phyloP scores from a whole-genome alignment of 2,888 invertebrate genomes.

The Acrobeloides nanus region DNA sequence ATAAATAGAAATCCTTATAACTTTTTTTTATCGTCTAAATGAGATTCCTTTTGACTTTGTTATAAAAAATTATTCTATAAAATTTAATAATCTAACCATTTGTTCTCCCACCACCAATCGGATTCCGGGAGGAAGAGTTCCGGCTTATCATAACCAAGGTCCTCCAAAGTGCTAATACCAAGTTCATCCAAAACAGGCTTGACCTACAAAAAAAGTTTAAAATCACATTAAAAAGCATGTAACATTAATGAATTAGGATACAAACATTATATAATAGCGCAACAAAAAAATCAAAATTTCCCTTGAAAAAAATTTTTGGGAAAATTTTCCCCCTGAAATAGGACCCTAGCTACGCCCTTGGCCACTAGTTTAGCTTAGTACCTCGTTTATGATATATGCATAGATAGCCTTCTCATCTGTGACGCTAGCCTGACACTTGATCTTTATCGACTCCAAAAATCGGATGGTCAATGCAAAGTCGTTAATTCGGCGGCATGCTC shows the following conservation, averaged over 20 bases:
- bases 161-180: constrained; percentile 85
- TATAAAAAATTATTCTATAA: no score
- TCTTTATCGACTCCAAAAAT: constrained; percentile 80
- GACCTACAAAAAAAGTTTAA: constrained; percentile 68
- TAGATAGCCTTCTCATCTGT: constrained; percentile 59
- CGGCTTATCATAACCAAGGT: constrained; percentile 91
- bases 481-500: constrained; percentile 82
- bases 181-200: constrained; percentile 83
- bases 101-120: constrained; percentile 57
- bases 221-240: no score
- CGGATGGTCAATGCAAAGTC: constrained; percentile 86
- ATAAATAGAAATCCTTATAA: no score
- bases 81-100: no score
- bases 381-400: constrained; percentile 55
- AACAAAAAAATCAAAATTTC: neutral
- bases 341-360: no score
- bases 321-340: neutral
- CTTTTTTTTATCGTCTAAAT: no score
- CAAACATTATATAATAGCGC: no score
- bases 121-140: constrained; percentile 76
- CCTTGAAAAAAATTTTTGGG: neutral
- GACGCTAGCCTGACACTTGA: constrained; percentile 64
- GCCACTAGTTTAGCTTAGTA: no score
- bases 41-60: no score
- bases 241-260: no score